phyloP scores from a whole-genome alignment of 2,797 vertebrate genomes.

The Enteromius argenteus region DNA sequence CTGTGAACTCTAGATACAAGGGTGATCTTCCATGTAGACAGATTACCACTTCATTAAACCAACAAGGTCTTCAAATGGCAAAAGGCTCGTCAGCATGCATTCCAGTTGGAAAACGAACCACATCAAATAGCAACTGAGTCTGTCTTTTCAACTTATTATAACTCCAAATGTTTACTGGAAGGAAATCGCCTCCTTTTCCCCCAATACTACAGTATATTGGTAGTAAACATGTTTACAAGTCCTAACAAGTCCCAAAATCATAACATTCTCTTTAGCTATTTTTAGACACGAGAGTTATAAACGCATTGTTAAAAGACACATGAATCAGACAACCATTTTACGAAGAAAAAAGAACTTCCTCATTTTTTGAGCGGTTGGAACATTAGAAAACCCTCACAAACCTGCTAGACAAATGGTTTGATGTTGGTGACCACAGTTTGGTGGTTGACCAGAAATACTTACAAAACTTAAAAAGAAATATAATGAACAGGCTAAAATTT shows the following conservation, averaged over 20 bases:
- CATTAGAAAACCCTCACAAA: conserved; percentile 50
- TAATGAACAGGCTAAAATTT: conserved; percentile 63
- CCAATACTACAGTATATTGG: conserved; percentile 72
- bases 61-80: conserved; percentile 71
- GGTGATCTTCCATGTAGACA: conserved; percentile 75
- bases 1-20: conserved; percentile 67
- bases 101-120: conserved; percentile 69
- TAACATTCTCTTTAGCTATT: conserved; percentile 71
- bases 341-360: conserved; percentile 27
- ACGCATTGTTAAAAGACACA: conserved; percentile 72
- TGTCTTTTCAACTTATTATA: conserved; percentile 71
- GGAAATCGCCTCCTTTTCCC: conserved; percentile 61
- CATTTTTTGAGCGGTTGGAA: not conserved
- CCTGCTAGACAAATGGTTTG: conserved; percentile 69
- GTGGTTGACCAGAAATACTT: conserved; percentile 67
- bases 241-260: conserved; percentile 65
- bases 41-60: conserved; percentile 79
- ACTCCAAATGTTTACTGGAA: conserved; percentile 77
- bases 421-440: conserved; percentile 64
- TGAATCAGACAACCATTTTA: conserved; percentile 71
- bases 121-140: conserved; percentile 72
- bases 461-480: conserved; percentile 57
- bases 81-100: conserved; percentile 67
- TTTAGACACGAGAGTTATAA: conserved; percentile 68
- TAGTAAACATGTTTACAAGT: conserved; percentile 75